Evolutionary conservation across 2,888 invertebrate species (phyloP), one percentile per base, ranked within the genome.

Genomic region (Apocheima hispidaria): DNA sequence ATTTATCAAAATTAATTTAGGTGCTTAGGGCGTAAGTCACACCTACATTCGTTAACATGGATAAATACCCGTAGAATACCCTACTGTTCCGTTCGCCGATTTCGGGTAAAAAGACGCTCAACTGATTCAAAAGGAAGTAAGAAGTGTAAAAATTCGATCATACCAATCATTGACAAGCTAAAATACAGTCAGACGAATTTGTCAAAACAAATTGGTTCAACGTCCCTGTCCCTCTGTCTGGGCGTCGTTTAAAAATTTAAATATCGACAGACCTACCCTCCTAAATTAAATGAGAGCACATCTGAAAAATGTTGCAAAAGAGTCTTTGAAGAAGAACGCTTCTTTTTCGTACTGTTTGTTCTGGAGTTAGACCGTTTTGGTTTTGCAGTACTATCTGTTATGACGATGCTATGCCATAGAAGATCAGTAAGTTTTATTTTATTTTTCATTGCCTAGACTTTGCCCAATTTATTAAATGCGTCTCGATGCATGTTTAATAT

Each of bases 181-280:
- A 55, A 63, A 65, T 81, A 74, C 75, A 72, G 75, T 72, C 73
- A 82, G 82, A 84, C 84, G 80, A 88, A 85, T 87, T 88, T 83
- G 82, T 83, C 72, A 81, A 81, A 84, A 87, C 86, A 87, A 89
- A 87, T 88, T 88, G 82, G 77, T 83, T 82, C 79, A 77, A 75
- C 76, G 77, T 71, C 71, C 67, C 61, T 56, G 68, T 69, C 78
- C 75, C 78, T 75, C 79, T 79, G 83, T 83, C 84, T 85, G 81
- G 80, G 82, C 79, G 82, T 83, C 83, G 84, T 81, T 91, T 87
- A 87, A 89, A 90, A 90, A 89, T 89, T 90, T 89, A 88, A 90
- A 90, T 90, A 90, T 88, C 84, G 88, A 84, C 88, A 88, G 76
- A 63, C 74, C 78, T 78, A 80, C 86, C 89, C 84, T 84, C 82